Evolutionary conservation across 2,888 invertebrate species (phyloP).

Genomic region (Dysmachus trigonus): DNA sequence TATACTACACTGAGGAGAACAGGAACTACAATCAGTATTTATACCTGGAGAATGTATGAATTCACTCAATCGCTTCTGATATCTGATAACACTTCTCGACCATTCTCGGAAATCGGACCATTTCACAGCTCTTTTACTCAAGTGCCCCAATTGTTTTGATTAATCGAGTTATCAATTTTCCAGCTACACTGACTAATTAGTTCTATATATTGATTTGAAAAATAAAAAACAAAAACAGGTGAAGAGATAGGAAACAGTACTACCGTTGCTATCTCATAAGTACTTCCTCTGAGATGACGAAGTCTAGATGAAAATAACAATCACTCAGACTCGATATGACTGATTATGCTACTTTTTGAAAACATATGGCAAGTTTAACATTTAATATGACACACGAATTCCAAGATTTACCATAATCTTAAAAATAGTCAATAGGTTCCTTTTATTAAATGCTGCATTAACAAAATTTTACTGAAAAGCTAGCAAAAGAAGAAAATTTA

Average conservation of each 20-base stretch:
- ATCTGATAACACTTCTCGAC: not conserved
- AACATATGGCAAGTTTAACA: not conserved
- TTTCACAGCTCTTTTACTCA: not conserved
- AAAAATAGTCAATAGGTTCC: no score
- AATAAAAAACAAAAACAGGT: no score
- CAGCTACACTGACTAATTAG: not conserved
- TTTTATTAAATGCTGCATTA: no score
- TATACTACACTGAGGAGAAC: not conserved
- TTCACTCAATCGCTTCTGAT: not conserved
- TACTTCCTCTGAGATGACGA: not conserved
- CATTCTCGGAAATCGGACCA: constrained; percentile 4
- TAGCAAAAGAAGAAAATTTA: no score
- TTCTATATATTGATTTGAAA: not conserved
- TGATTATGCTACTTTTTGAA: not conserved
- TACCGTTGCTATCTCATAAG: not conserved
- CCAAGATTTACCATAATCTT: no score
- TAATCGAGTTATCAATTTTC: not conserved
- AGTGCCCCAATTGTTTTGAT: not conserved
- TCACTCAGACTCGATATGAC: not conserved
- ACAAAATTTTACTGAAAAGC: no score
- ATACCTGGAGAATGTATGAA: not conserved
- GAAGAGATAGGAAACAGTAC: not conserved
- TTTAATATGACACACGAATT: no score
- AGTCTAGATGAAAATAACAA: not conserved
- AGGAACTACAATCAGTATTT: not conserved